Evolutionary conservation across 1,140 invertebrate species (phyloP), one percentile per base, ranked within the genome.

Genomic region (Brachionus rotundiformis): DNA sequence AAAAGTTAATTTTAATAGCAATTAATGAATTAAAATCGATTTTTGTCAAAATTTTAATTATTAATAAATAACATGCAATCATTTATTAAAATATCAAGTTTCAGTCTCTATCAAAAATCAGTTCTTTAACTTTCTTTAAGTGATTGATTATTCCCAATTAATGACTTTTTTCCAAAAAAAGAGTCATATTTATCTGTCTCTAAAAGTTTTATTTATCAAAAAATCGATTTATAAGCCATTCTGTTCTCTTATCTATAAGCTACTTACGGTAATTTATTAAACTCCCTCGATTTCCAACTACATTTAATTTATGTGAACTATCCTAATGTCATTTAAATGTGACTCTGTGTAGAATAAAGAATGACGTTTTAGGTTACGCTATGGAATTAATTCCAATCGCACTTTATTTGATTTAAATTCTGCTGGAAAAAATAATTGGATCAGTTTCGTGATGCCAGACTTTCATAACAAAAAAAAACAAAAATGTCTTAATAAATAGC

Each of bases 1-100:
- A 19, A 54, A 54, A 54, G 23, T 8, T 19, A 25, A 19, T 54
- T 19, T 54, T 54, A n/a, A n/a, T n/a, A n/a, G n/a, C n/a, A n/a
- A n/a, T 54, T 5, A 54, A 54, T 54, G 47, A n/a, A 54, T 54
- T 54, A 54, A 54, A 54, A 54, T 54, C 47, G 47, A 54, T 54
- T 54, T 54, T 54, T 54, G 19, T 19, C 47, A 54, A 54, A 54
- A 7, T 54, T 54, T 54, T 23, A 54, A 19, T 49, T 16, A 19
- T 54, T 54, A 7, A 19, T 19, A 54, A 49, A 54, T 25, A 54
- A 54, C 47, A 54, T 54, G 47, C 47, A 54, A 54, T 54, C 8
- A n/a, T 54, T 5, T 16, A 19, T 19, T 19, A n/a, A 7, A 54
- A 19, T 25, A 54, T 54, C 47, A 54, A 54, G 19, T 54, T 19